phyloP scores from a whole-genome alignment of 2,888 invertebrate genomes.

The Andrena camellia region DNA sequence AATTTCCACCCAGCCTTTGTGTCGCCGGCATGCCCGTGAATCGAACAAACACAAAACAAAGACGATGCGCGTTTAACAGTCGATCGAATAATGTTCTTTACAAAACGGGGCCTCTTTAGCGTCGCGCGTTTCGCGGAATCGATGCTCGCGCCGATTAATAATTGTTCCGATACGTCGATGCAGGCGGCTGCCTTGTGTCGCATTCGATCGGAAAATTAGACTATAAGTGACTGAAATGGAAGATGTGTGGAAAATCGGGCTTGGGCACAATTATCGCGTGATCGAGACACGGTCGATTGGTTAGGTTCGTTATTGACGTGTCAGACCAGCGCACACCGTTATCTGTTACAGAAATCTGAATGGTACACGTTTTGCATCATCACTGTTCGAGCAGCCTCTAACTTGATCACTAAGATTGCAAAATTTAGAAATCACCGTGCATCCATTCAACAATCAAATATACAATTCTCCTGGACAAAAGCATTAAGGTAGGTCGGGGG shows the following conservation, averaged over 20 bases:
- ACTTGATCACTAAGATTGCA: not conserved
- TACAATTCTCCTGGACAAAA: not conserved
- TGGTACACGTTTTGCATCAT: not conserved
- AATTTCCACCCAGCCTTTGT: slow-evolving; percentile 1
- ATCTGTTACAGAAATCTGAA: slow-evolving; percentile 11
- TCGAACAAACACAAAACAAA: slow-evolving; percentile 17
- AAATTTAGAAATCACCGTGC: not conserved
- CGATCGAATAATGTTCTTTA: slow-evolving; percentile 51
- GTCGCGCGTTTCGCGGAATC: slow-evolving; percentile 44
- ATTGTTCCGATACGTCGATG: slow-evolving; percentile 24
- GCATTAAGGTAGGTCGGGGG: too few species aligned
- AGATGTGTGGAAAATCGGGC: slow-evolving; percentile 34
- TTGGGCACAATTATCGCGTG: slow-evolving; percentile 24
- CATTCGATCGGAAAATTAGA: slow-evolving; percentile 47
- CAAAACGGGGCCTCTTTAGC: slow-evolving; percentile 19
- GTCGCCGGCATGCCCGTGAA: not conserved
- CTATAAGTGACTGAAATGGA: slow-evolving; percentile 38
- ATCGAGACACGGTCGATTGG: slow-evolving; percentile 47
- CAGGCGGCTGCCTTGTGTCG: slow-evolving; percentile 18
- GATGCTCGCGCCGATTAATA: slow-evolving; percentile 52
- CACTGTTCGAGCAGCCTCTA: not conserved
- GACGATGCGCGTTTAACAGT: slow-evolving; percentile 38
- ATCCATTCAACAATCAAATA: not conserved
- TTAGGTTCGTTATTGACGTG: slow-evolving; percentile 35
- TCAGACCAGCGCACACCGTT: slow-evolving; percentile 8